Conservation (phyloP, 2,888 invertebrate species). For the Calliopum simillimum region DNA sequence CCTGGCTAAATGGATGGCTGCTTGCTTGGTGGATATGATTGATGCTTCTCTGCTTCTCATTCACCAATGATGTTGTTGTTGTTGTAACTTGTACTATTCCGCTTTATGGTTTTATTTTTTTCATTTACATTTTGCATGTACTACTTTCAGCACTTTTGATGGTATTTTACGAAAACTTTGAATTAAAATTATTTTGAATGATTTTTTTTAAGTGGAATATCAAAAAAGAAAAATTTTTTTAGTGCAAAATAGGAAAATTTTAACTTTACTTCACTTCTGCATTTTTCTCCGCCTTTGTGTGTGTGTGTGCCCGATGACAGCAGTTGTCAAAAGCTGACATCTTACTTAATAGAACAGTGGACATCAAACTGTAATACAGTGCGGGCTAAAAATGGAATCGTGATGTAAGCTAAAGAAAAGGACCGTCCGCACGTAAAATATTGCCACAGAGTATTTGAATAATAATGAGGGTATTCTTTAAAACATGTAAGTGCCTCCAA, state of each 20-base stretch:
- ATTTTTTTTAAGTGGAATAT: conserved; percentile 6
- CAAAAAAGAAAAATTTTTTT: conserved; percentile 24
- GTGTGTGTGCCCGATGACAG: not conserved
- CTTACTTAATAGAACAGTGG: too few species aligned
- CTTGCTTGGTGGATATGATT: conserved; percentile 11
- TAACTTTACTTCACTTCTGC: conserved; percentile 16
- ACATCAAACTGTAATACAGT: too few species aligned
- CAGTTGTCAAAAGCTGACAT: too few species aligned
- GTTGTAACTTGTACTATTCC: not conserved
- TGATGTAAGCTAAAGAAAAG: conserved; percentile 21
- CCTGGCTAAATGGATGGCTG: not conserved
- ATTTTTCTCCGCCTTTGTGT: conserved; percentile 15
- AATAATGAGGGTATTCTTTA: too few species aligned
- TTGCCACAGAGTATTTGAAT: too few species aligned
- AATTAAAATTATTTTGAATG: not conserved
- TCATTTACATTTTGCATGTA: not conserved
- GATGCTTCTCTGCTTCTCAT: conserved; percentile 23
- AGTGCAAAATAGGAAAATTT: conserved; percentile 14
- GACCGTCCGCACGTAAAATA: too few species aligned
- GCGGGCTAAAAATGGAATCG: not conserved
- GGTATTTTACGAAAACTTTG: not conserved
- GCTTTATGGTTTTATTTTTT: conserved; percentile 4
- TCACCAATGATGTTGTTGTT: not conserved
- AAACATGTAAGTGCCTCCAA: too few species aligned
- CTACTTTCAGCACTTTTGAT: too few species aligned